Percentiles rank a stretch among this genome's conserved stretches.
phyloP scores from a whole-genome alignment of 2,888 invertebrate genomes.

The Laothoe populi region DNA sequence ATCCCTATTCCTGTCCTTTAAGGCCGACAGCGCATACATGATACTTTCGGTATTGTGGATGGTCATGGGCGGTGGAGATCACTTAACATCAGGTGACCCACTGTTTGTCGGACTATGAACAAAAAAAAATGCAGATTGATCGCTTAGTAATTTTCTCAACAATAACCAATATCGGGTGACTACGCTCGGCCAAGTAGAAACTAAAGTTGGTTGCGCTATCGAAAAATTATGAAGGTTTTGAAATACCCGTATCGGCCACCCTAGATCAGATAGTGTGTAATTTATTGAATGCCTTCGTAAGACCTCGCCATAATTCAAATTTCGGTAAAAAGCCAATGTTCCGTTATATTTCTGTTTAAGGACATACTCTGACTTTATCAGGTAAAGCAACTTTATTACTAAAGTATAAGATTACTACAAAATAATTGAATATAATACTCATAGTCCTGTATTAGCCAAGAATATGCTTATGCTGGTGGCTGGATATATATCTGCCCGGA shows the following conservation, averaged over 20 bases:
- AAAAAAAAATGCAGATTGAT: too few species aligned
- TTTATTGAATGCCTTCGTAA: conserved; percentile 29
- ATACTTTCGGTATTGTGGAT: too few species aligned
- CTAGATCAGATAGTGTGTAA: conserved; percentile 30
- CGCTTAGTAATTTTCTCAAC: conserved; percentile 1
- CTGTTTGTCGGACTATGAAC: too few species aligned
- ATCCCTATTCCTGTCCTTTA: too few species aligned
- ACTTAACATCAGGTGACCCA: too few species aligned
- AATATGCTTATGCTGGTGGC: too few species aligned
- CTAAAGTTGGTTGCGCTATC: conserved; percentile 30
- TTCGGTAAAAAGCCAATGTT: conserved; percentile 24
- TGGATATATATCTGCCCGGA: too few species aligned
- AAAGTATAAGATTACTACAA: too few species aligned
- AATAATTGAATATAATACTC: too few species aligned
- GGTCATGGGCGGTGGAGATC: too few species aligned
- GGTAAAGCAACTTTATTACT: background rate
- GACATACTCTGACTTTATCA: background rate
- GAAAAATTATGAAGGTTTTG: conserved; percentile 31
- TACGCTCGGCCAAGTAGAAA: conserved; percentile 38
- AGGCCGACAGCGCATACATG: too few species aligned
- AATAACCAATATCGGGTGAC: conserved; percentile 31
- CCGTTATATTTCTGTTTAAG: conserved; percentile 5
- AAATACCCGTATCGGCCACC: conserved; percentile 26
- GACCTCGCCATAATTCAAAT: conserved; percentile 29
- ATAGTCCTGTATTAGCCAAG: too few species aligned